Evolutionary conservation across 2,888 invertebrate species (phyloP), one percentile per base, ranked within the genome.

Genomic region (Heliconius cydno): DNA sequence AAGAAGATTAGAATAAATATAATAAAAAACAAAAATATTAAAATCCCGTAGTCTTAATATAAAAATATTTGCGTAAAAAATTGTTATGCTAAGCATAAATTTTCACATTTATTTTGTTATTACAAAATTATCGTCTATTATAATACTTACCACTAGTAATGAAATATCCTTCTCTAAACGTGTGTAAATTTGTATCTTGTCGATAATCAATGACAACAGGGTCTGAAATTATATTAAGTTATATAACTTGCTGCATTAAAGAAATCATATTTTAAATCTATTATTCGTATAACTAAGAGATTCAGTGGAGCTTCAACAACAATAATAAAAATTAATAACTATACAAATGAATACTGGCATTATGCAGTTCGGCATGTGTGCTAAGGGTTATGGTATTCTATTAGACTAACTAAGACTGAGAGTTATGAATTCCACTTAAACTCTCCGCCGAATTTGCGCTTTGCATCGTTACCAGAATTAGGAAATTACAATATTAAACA

Each of bases 121-220:
- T 52, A 52, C 0, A 19, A 19, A 15, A 22, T 57, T 22, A 0
- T 34, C 13, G 34, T 28, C 6, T 46, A 22, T 28, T 28, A 5
- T 19, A n/a, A n/a, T 70, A 83, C 91, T 91, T 94, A 97, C 97
- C 97, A 87, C 96, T 97, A 12, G 97, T 97, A 80, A 98, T 96
- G 87, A 98, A 98, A 87, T 97, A 97, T 81, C 98, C 98, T 83
- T 97, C 96, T 87, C 96, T 96, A 76, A 97, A 96, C 28, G 95
- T 94, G 83, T 96, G 96, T 82, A 94, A 84, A 92, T 96, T 92
- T 86, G 95, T 88, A 88, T 95, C 87, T 84, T 95, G 95, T 79
- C 95, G 95, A 87, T 97, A 97, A 82, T 97, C 96, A 68, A 98
- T 94, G 19, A 96, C 96, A 76, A 98, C 97, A 1, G 98, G 98